Base-by-base conservation (phyloP, 1,140 invertebrate species). In the Drosophila mojavensis region DNA sequence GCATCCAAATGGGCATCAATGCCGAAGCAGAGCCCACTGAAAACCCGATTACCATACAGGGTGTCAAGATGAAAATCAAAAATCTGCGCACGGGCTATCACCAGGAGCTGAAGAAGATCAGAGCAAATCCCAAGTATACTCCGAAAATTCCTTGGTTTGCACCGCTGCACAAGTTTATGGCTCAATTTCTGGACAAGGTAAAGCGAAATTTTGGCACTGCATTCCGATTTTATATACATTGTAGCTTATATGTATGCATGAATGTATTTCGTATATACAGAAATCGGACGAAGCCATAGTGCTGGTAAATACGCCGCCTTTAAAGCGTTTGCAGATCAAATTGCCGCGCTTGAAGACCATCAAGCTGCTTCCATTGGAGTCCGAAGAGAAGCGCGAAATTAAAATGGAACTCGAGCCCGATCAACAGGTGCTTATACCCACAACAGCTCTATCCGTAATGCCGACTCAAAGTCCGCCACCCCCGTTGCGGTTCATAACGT, bases 31-130 rank as follows among this genome's bases (percentile, higher is more conserved):
- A 71, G 0, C 17, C 47, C 0, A 45, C 53, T 15, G 84, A 88
- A 26, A 33, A 26, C 6, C 6, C 24, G 3, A 15, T 88, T 0
- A 80, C 73, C 0, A 36, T 88, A n/a, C 47, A 65, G 26, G 74
- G 64, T 3, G 71, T 88, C 0, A 84, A 83, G 47, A 78, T 64
- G 17, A 88, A 88, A 65, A 88, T 88, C 28, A 84, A 84, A 56
- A 89, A 89, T 5, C 24, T 89, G 20, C 80, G 84, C 6, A 69
- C 65, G 9, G 43, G 53, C 1, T 88, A 88, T 24, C 67, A 80
- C 26, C 80, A 81, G 84, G 84, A 88, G 43, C 41, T 89, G 0
- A 80, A 60, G 43, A 88, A 81, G 74, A 84, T 89, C 5, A 51
- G 54, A 39, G 17, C 61, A 3, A 80, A 75, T 69, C n/a, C 63